These are phyloP conservation scores for Mustela lutreola DNA, from an alignment of 2,113 vertebrate genomes.

Conservation along the genomic window DNA sequence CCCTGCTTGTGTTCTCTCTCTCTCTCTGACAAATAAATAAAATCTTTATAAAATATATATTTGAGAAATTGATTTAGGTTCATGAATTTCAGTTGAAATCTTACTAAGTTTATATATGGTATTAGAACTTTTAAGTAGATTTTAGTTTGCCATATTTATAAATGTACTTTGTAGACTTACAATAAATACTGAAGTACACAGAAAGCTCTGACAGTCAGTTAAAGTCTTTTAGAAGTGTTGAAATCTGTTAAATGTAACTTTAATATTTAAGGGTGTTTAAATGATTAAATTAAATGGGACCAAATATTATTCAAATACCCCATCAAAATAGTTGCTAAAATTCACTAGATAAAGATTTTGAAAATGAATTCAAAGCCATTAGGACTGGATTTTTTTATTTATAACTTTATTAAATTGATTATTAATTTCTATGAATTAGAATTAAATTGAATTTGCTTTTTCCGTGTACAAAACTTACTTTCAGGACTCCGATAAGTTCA, in stretches of 20 bases:
- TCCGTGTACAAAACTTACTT: not conserved
- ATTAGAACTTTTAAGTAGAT: slow-evolving; percentile 30
- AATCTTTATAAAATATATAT: too few relatives aligned
- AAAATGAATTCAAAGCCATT: not conserved
- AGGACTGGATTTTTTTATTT: slow-evolving; percentile 16
- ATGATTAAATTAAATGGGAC: not conserved
- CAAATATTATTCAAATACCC: not conserved
- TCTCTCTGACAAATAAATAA: too few relatives aligned
- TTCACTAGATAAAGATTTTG: not conserved
- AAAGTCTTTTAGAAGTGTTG: not conserved
- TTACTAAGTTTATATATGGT: not conserved
- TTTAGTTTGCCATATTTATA: not conserved
- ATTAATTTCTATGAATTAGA: slow-evolving; percentile 39
- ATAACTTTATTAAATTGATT: not conserved
- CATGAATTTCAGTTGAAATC: not conserved
- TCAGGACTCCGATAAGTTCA: not conserved
- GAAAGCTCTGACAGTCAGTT: not conserved
- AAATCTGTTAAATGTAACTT: not conserved
- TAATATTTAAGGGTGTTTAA: slow-evolving; percentile 6
- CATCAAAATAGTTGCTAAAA: not conserved
- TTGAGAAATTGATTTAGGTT: not conserved
- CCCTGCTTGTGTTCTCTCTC: too few relatives aligned
- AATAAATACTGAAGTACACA: not conserved
- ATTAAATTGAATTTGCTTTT: not conserved
- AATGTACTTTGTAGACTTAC: not conserved